Evolutionary conservation across 2,797 vertebrate genomes (phyloP).

Genomic region (Neoniphon sammara): DNA sequence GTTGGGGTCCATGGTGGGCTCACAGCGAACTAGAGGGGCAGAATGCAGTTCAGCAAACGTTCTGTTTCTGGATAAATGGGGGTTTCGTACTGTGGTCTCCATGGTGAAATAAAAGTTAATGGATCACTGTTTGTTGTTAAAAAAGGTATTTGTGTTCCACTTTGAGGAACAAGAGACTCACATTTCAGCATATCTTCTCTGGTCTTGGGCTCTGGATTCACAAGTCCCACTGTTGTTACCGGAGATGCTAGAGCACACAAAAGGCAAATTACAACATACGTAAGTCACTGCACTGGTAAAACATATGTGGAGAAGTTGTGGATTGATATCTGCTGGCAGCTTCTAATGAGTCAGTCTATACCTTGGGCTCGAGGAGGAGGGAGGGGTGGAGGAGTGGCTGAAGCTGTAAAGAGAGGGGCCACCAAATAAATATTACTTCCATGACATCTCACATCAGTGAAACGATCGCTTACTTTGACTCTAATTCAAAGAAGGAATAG

Average conservation of each 20-base stretch:
- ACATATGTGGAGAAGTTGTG: not conserved
- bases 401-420: constrained; percentile 49
- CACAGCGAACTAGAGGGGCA: constrained; percentile 71
- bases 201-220: constrained; percentile 75
- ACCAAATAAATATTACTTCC: not conserved
- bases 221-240: constrained; percentile 19
- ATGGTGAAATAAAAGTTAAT: not conserved
- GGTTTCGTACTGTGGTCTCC: not conserved
- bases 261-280: not conserved
- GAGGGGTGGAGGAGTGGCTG: constrained; percentile 47
- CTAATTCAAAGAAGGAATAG: not conserved
- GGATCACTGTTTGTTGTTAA: not conserved
- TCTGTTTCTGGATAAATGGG: not conserved
- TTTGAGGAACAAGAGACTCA: constrained; percentile 59
- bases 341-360: constrained; percentile 25
- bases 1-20: constrained; percentile 81
- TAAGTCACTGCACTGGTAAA: not conserved
- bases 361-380: constrained; percentile 47
- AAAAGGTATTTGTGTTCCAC: not conserved
- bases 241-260: constrained; percentile 46
- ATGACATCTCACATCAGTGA: not conserved
- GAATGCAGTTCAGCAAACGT: not conserved
- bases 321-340: not conserved
- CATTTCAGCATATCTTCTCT: constrained; percentile 84
- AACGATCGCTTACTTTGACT: not conserved